Conservation (phyloP, 2,888 invertebrate genomes). For the Drosophila setosimentum region DNA sequence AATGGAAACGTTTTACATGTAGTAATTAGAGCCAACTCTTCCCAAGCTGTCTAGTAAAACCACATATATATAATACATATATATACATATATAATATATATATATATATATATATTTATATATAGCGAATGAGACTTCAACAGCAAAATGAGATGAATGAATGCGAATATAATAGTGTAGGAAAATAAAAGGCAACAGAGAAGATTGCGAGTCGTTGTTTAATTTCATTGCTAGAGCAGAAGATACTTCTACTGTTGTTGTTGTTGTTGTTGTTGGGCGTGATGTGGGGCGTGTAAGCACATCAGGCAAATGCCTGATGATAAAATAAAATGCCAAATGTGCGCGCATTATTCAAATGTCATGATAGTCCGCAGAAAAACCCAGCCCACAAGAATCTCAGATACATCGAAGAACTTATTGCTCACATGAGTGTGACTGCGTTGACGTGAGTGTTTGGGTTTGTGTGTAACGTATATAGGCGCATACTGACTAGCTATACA, state of each 20-base stretch:
- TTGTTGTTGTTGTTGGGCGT: slow-evolving; percentile 12
- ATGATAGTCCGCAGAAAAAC: slow-evolving; percentile 62
- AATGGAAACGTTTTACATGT: slow-evolving; percentile 55
- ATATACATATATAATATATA: too few species aligned
- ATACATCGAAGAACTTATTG: slow-evolving; percentile 9
- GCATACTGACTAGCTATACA: slow-evolving; percentile 5
- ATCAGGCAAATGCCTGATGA: slow-evolving; percentile 74
- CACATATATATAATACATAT: not conserved
- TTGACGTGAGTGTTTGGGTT: not conserved
- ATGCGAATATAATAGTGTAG: slow-evolving; percentile 63
- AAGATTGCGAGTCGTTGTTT: slow-evolving; percentile 62
- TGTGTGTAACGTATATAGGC: not conserved
- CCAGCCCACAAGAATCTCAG: slow-evolving; percentile 5
- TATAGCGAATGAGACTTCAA: slow-evolving; percentile 1
- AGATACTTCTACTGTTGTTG: slow-evolving; percentile 23
- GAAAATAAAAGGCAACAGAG: slow-evolving; percentile 56
- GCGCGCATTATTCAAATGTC: slow-evolving; percentile 78
- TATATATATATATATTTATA: not conserved
- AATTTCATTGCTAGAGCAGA: slow-evolving; percentile 67
- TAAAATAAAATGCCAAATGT: slow-evolving; percentile 80
- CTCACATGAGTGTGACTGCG: not conserved
- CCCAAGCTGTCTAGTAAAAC: not conserved
- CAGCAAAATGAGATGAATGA: slow-evolving; percentile 56
- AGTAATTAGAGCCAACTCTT: slow-evolving; percentile 60
- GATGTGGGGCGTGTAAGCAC: slow-evolving; percentile 49